Evolutionary conservation across 1,140 invertebrate species (phyloP).

Genomic region (Heterodera schachtii): DNA sequence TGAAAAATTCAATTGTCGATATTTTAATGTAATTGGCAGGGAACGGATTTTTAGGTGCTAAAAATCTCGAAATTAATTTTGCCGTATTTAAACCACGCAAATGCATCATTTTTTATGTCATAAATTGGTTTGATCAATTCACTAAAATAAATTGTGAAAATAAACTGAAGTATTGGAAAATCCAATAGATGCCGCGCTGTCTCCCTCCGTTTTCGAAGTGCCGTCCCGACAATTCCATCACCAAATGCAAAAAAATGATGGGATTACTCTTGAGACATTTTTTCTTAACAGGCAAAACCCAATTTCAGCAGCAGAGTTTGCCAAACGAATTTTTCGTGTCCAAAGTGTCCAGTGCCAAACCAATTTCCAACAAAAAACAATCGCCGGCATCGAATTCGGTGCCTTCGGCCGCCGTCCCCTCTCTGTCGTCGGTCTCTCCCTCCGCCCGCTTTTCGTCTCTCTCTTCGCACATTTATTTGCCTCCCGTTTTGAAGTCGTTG

Average conservation of each 20-base stretch:
- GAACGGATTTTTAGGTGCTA: too few relatives aligned
- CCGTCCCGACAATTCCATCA: background rate
- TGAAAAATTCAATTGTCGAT: too few relatives aligned
- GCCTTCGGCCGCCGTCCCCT: background rate
- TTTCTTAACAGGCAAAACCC: background rate
- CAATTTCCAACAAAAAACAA: background rate
- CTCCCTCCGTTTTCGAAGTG: background rate
- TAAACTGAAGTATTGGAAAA: too few relatives aligned
- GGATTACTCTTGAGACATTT: background rate
- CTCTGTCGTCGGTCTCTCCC: background rate
- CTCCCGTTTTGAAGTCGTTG: background rate
- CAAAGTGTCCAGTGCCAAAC: background rate
- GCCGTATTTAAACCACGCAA: too few relatives aligned
- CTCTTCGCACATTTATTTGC: constrained; percentile 8
- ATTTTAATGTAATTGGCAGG: too few relatives aligned
- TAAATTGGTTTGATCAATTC: too few relatives aligned
- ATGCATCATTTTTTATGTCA: too few relatives aligned
- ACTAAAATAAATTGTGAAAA: too few relatives aligned
- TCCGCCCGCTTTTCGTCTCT: background rate
- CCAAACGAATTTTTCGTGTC: background rate
- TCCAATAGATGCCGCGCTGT: too few relatives aligned
- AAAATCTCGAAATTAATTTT: too few relatives aligned
- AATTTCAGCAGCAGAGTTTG: background rate
- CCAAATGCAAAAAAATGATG: background rate
- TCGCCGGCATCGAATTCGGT: background rate